These are phyloP conservation scores for Sebastiscus albofasciatus DNA, from an alignment of 2,797 vertebrate species.

Conservation along the genomic window DNA sequence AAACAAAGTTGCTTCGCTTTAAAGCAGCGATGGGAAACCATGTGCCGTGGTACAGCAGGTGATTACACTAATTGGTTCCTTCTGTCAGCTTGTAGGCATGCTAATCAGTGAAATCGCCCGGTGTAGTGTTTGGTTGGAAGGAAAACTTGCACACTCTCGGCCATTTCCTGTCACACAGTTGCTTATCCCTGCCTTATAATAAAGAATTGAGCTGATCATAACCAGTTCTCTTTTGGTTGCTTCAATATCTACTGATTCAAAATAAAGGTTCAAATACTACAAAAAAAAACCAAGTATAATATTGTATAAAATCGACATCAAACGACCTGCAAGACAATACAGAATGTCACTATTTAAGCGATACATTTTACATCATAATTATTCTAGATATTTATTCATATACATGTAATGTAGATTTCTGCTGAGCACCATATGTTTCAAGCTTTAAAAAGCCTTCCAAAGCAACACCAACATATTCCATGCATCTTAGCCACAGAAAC, in stretches of 20 bases:
- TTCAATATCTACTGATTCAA: constrained; percentile 14
- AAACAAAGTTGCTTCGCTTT: constrained; percentile 64
- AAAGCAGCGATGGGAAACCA: constrained; percentile 50
- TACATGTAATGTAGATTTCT: background rate
- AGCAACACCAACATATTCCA: background rate
- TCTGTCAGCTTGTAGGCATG: constrained; percentile 72
- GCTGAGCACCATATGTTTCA: background rate
- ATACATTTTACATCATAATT: background rate
- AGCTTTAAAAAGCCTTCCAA: background rate
- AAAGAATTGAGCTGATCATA: constrained; percentile 9
- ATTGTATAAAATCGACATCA: background rate
- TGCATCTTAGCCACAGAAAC: background rate
- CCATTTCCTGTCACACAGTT: constrained; percentile 57
- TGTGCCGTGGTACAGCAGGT: constrained; percentile 62
- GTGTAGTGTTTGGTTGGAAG: constrained; percentile 46
- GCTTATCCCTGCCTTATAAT: constrained; percentile 43
- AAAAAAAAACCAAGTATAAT: background rate
- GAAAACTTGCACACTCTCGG: constrained; percentile 52
- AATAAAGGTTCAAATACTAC: constrained; percentile 1
- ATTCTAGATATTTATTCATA: background rate
- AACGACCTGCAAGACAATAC: background rate
- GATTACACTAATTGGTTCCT: constrained; percentile 76
- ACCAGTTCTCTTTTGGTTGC: constrained; percentile 1
- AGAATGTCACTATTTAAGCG: background rate
- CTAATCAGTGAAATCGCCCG: constrained; percentile 68